Percentiles rank a stretch among this genome's conserved stretches.
Evolutionary conservation across 1,140 invertebrate species (phyloP).

Genomic region (Oryctes rhinoceros): DNA sequence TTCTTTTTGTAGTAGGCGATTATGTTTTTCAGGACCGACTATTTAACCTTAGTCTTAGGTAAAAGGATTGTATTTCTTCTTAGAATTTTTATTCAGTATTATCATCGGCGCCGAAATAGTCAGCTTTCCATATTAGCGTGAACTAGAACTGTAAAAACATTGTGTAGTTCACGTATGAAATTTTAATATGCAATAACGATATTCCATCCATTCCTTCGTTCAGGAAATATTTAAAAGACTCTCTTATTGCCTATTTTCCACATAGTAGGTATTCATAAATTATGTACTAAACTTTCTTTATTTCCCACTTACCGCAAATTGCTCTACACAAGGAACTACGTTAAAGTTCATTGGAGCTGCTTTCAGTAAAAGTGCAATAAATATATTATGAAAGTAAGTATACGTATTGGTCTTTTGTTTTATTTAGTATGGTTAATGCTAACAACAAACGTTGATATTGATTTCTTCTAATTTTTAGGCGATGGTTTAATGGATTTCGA

Average conservation of each 20-base stretch:
- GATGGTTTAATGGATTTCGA: no score
- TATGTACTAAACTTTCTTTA: conserved; percentile 25
- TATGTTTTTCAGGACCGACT: no score
- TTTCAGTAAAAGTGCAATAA: conserved; percentile 29
- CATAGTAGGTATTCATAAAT: background rate
- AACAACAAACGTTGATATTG: no score
- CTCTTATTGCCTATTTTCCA: background rate
- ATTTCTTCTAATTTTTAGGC: no score
- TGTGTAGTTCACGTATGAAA: background rate
- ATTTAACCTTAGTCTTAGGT: no score
- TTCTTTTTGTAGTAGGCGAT: no score
- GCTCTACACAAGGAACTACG: background rate
- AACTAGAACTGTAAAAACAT: background rate
- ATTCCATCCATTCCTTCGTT: background rate
- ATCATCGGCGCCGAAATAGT: no score
- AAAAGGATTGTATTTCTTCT: no score
- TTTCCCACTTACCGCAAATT: conserved; percentile 17
- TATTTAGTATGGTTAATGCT: background rate
- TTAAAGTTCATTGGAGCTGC: background rate
- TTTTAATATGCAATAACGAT: background rate
- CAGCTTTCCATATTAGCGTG: no score
- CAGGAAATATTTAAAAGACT: conserved; percentile 16
- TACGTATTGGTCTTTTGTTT: background rate
- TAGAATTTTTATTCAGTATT: no score
- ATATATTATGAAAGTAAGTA: conserved; percentile 14